These are phyloP conservation scores for Glossosoma conforme DNA, from an alignment of 1,140 invertebrate species.

Conservation along the genomic window DNA sequence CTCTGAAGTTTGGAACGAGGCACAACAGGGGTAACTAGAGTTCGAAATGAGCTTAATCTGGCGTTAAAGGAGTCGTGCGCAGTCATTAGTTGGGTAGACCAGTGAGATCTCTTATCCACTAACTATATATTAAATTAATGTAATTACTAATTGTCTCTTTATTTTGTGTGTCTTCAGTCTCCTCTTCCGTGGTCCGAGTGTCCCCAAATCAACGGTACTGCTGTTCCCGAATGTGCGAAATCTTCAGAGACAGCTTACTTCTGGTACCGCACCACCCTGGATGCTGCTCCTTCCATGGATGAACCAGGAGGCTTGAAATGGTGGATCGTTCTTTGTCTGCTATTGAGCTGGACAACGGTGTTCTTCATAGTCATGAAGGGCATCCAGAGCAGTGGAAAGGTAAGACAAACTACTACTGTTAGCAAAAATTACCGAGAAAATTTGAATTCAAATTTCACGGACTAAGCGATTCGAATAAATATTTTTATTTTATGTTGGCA, in stretches of 20 bases:
- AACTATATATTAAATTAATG: too few relatives aligned
- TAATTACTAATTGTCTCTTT: neutral
- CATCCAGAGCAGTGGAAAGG: slow-evolving; percentile 96
- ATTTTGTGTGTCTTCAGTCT: slow-evolving; percentile 52
- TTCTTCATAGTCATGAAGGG: slow-evolving; percentile 98
- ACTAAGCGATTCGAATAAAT: neutral
- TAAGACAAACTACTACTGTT: slow-evolving; percentile 43
- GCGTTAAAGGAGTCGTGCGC: neutral
- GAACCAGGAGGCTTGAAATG: slow-evolving; percentile 80
- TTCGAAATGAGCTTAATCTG: too few relatives aligned
- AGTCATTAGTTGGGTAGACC: too few relatives aligned
- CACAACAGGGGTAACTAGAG: too few relatives aligned
- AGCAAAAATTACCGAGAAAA: neutral
- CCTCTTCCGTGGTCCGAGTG: slow-evolving; percentile 81
- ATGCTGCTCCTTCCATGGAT: slow-evolving; percentile 77
- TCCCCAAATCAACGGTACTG: slow-evolving; percentile 67
- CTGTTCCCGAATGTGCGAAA: slow-evolving; percentile 69
- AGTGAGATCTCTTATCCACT: too few relatives aligned
- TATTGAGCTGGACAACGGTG: slow-evolving; percentile 90
- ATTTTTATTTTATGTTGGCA: too few relatives aligned
- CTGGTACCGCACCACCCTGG: slow-evolving; percentile 83
- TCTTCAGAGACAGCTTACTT: slow-evolving; percentile 85
- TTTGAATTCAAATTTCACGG: neutral
- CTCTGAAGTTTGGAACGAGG: too few relatives aligned
- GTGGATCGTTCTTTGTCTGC: slow-evolving; percentile 91